phyloP scores from a whole-genome alignment of 2,113 vertebrate genomes.

The Limanda limanda region DNA sequence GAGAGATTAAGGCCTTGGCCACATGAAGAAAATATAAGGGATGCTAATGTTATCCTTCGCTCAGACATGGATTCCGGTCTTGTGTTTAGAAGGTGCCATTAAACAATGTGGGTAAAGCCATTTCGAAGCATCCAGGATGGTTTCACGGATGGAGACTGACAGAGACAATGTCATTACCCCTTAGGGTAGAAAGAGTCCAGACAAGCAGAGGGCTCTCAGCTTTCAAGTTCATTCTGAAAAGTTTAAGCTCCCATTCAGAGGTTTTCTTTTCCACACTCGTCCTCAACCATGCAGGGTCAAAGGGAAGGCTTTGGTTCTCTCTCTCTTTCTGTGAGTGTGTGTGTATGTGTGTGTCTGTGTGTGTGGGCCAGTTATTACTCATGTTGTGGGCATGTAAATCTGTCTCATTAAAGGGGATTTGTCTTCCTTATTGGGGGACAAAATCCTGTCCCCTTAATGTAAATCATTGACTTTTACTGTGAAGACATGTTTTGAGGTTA shows the following conservation, averaged over 20 bases:
- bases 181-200: constrained; percentile 37
- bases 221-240: constrained; percentile 61
- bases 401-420: neutral
- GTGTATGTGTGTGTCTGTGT: no score
- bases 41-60: constrained; percentile 60
- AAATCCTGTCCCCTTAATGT: neutral
- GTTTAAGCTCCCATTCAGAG: constrained; percentile 58
- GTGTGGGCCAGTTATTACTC: neutral
- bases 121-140: constrained; percentile 29
- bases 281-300: constrained; percentile 33
- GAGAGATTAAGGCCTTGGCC: constrained; percentile 48
- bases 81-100: constrained; percentile 22
- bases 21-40: constrained; percentile 35
- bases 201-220: constrained; percentile 47
- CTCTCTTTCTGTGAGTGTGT: neutral
- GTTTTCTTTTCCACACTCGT: constrained; percentile 12
- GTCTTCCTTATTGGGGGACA: neutral
- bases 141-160: constrained; percentile 48
- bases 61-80: constrained; percentile 54
- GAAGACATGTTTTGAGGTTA: neutral
- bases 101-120: constrained; percentile 47
- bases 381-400: neutral
- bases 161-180: constrained; percentile 69
- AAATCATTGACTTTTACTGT: neutral
- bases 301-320: constrained; percentile 36